These are phyloP conservation scores for Pangasius krempfi DNA, from an alignment of 2,797 vertebrate genomes.

Conservation along the genomic window DNA sequence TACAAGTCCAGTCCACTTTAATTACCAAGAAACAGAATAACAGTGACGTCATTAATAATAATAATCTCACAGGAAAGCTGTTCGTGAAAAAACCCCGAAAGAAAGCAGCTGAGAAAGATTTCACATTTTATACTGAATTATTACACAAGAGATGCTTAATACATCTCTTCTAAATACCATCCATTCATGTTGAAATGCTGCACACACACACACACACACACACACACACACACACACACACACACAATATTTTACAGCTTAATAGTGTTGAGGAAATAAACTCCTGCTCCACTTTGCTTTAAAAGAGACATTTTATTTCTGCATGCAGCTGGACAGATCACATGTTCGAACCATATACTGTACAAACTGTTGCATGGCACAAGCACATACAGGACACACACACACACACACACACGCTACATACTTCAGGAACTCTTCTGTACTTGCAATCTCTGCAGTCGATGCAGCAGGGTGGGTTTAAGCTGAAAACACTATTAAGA, in stretches of 20 bases:
- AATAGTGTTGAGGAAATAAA: not conserved
- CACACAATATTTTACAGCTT: not conserved
- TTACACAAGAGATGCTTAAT: not conserved
- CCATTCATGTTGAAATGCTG: not conserved
- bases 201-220: not conserved
- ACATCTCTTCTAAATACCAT: too few species aligned
- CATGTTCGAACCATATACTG: constrained; percentile 10
- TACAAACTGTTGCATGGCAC: constrained; percentile 23
- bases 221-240: constrained; percentile 1
- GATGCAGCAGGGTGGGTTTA: too few species aligned
- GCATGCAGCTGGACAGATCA: constrained; percentile 37
- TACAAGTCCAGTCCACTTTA: too few species aligned
- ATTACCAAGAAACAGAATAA: too few species aligned
- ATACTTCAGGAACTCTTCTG: too few species aligned
- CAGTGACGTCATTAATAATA: too few species aligned
- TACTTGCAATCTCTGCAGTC: too few species aligned
- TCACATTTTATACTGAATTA: not conserved
- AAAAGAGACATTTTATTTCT: constrained; percentile 28
- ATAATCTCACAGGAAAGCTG: too few species aligned
- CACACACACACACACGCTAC: not conserved
- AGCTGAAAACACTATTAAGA: too few species aligned
- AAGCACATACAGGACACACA: constrained; percentile 3
- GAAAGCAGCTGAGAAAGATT: not conserved
- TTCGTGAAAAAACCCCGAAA: not conserved
- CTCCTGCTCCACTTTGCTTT: not conserved